Evolutionary conservation across 2,888 invertebrate genomes (phyloP), one percentile per base, ranked within the genome.

Genomic region (Diaprepes abbreviatus): DNA sequence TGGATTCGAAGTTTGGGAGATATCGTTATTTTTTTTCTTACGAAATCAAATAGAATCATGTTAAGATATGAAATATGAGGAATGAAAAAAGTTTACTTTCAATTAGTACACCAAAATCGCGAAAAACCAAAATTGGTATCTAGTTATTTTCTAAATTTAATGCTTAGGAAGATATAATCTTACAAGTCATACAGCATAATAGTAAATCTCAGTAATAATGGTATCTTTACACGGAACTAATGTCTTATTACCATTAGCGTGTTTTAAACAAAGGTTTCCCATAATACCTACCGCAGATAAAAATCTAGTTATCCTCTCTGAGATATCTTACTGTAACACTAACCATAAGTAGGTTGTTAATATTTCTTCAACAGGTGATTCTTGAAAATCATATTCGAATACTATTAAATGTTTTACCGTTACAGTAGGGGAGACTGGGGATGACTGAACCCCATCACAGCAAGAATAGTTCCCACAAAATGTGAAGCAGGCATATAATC

Each of bases 381-480:
- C 48, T 48, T 7, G 24, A 45, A 45, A 48, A 21, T 48, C 28
- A 28, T 48, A 48, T 48, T 48, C 12, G 43, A 48, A 45, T 45
- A 21, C n/a, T 24, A 45, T 12, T 40, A 40, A 40, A 40, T n/a
- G n/a, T 43, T 43, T 19, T 43, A 21, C 43, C 43, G 43, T 43
- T 43, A 43, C 5, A 36, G 10, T 19, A 45, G 45, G 17, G 50
- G 50, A 10, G 33, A 9, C 33, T 2, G 33, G 3, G 24, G 3
- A 24, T 24, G n/a, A n/a, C n/a, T n/a, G n/a, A n/a, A n/a, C n/a
- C n/a, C n/a, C n/a, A n/a, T n/a, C n/a, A n/a, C n/a, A n/a, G n/a
- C n/a, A n/a, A n/a, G n/a, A n/a, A n/a, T n/a, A n/a, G n/a, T n/a
- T n/a, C n/a, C n/a, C n/a, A n/a, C n/a, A n/a, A n/a, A n/a, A n/a